These are phyloP conservation scores for Nymphalis urticae DNA, from an alignment of 2,888 invertebrate genomes.

Conservation along the genomic window DNA sequence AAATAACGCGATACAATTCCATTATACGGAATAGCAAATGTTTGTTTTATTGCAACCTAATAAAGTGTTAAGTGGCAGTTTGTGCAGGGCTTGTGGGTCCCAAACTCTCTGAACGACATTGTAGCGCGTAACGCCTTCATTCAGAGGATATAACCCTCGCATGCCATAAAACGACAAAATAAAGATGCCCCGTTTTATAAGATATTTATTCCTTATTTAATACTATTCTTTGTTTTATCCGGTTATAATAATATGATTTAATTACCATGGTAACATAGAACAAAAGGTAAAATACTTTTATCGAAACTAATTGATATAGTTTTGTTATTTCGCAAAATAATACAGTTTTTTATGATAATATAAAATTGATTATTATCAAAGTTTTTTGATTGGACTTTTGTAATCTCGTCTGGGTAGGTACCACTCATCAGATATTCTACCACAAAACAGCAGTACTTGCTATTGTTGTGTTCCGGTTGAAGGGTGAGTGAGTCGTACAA, in stretches of 20 bases:
- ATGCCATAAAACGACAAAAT: conserved; percentile 48
- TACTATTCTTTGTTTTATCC: conserved; percentile 4
- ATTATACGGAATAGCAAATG: conserved; percentile 25
- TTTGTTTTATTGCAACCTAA: conserved; percentile 41
- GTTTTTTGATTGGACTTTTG: too few relatives aligned
- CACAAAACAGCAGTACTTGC: too few relatives aligned
- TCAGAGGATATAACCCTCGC: conserved; percentile 35
- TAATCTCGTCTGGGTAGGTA: too few relatives aligned
- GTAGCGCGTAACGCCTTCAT: conserved; percentile 35
- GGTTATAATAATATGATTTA: conserved; percentile 16
- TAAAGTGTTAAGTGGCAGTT: conserved; percentile 56
- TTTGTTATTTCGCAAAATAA: not conserved
- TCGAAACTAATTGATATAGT: not conserved
- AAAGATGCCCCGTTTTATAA: conserved; percentile 30
- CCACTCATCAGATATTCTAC: too few relatives aligned
- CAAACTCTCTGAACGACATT: conserved; percentile 46
- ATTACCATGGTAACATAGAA: conserved; percentile 10
- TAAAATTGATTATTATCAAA: too few relatives aligned
- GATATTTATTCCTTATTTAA: conserved; percentile 28
- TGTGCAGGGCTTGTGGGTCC: conserved; percentile 46
- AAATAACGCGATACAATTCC: conserved; percentile 11
- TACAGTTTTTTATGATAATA: not conserved
- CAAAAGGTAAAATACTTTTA: not conserved
- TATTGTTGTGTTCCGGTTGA: too few relatives aligned
- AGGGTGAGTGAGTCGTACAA: too few relatives aligned